Evolutionary conservation across 1,140 invertebrate species (phyloP).

Genomic region (Leptinotarsa texana): DNA sequence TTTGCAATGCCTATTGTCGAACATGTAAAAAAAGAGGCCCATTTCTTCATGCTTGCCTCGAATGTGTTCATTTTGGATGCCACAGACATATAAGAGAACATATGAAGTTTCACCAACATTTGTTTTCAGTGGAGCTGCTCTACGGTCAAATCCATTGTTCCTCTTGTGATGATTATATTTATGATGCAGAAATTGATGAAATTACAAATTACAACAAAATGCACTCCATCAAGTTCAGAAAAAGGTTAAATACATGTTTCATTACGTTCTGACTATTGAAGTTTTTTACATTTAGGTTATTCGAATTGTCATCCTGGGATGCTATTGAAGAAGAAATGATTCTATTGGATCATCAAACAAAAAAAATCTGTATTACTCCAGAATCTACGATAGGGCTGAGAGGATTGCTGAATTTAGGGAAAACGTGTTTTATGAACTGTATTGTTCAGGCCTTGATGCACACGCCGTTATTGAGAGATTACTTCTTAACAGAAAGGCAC

Average conservation of each 20-base stretch:
- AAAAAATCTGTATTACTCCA: conserved; percentile 76
- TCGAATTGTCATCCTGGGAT: conserved; percentile 67
- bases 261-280: neutral
- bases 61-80: conserved; percentile 92
- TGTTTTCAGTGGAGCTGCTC: conserved; percentile 81
- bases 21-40: conserved; percentile 75
- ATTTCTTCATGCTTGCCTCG: conserved; percentile 84
- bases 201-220: conserved; percentile 57
- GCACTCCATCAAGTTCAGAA: conserved; percentile 47
- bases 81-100: conserved; percentile 87
- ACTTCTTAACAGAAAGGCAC: conserved; percentile 92
- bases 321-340: conserved; percentile 75
- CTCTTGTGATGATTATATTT: conserved; percentile 87
- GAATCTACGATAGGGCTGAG: conserved; percentile 86
- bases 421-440: conserved; percentile 99
- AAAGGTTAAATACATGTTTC: conserved; percentile 36
- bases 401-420: conserved; percentile 95
- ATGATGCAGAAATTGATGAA: conserved; percentile 56
- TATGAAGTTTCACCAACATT: conserved; percentile 78
- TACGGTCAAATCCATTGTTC: conserved; percentile 92
- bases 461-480: conserved; percentile 91
- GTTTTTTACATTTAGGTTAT: conserved; percentile 37
- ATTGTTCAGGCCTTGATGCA: conserved; percentile 95
- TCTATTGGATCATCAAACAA: conserved; percentile 69
- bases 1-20: conserved; percentile 75